phyloP scores from a whole-genome alignment of 2,797 vertebrate species.

The Sebastes aleutianus region DNA sequence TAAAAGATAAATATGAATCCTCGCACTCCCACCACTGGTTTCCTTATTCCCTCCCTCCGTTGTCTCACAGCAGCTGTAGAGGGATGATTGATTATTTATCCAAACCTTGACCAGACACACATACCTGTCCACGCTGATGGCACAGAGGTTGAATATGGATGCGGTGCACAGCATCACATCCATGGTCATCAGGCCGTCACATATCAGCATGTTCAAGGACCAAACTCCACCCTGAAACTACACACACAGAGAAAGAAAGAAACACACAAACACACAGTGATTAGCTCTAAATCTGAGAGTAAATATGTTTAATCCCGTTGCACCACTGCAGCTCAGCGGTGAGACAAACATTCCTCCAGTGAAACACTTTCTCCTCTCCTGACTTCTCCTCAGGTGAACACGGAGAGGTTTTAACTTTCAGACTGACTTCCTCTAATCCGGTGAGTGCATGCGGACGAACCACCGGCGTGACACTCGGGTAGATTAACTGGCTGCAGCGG shows the following conservation, averaged over 20 bases:
- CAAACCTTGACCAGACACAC: neutral
- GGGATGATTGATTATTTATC: too few relatives aligned
- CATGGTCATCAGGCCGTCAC: conserved; percentile 95
- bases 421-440: conserved; percentile 18
- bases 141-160: conserved; percentile 97
- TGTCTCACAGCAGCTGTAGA: too few relatives aligned
- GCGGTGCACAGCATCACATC: conserved; percentile 98
- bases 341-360: conserved; percentile 17
- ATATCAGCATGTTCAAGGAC: conserved; percentile 86
- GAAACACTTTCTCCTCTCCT: neutral
- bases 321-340: neutral
- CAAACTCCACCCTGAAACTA: conserved; percentile 94
- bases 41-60: neutral
- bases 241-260: conserved; percentile 2
- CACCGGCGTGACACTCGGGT: neutral
- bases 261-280: neutral
- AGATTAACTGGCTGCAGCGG: conserved; percentile 33
- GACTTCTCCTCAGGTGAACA: conserved; percentile 3
- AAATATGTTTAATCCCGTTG: conserved; percentile 46
- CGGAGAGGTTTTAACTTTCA: neutral
- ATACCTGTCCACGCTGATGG: conserved; percentile 96
- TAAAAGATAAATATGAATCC: neutral
- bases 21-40: neutral
- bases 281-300: conserved; percentile 23
- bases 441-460: neutral